Evolutionary conservation across 1,140 invertebrate genomes (phyloP), one percentile per base, ranked within the genome.

Genomic region (Venturia canescens): DNA sequence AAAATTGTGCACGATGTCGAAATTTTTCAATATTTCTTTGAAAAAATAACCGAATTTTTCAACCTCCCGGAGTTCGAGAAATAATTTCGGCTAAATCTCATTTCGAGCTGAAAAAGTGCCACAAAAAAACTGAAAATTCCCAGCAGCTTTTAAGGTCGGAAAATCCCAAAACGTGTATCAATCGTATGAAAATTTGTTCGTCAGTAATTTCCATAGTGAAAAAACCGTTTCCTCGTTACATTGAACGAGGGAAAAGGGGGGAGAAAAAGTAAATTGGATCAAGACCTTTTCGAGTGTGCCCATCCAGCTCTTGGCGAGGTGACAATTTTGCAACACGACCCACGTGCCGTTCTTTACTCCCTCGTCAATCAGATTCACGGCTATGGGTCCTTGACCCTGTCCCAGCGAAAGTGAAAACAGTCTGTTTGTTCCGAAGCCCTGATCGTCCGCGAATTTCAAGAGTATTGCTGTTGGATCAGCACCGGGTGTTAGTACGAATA

Each of bases 281-380:
- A 80, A 38, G 83, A 94, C 94, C 89, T 93, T 95, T 91, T 97
- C 97, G 66, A 98, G 88, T 69, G 93, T 93, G 0, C 95, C 95
- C 97, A 99, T 98, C 94, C 97, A 99, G 86, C 96, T 97, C 80
- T 97, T 97, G 7, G 97, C 98, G 84, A 99, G 93, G 90, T 99
- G 98, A 90, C 98, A 99, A 92, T 99, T 99, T 92, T 99, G 98
- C 38, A 99, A 90, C n/a, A 98, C 94, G 2, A 99, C 97, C 98
- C 98, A 99, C 72, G 95, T 96, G 31, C 97, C 97, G 82, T 94
- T 95, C 84, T 96, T 96, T 2, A 95, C 92, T 1, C 96, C 97
- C 84, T 97, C 96, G 48, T 98, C 95, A 18, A 99, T 97, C 90
- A 98, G 93, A 88, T 94, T 95, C 78, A 97, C 93, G 27, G 98